Conservation (phyloP, 2,797 vertebrate genomes). For the Echeneis naucrates region DNA sequence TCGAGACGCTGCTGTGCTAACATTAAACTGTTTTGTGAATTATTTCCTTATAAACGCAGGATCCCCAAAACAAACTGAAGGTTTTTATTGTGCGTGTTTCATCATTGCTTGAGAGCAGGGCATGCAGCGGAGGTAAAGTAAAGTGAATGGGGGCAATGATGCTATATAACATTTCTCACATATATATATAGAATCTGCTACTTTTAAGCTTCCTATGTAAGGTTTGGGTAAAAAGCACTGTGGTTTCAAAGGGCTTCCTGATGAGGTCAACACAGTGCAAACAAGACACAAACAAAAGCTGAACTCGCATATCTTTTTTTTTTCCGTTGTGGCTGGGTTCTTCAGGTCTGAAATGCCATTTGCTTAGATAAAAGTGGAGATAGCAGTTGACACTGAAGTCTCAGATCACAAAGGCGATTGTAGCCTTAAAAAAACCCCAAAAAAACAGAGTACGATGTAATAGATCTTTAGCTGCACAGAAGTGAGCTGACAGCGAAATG, state of each 20-base stretch:
- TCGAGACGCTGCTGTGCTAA: not conserved
- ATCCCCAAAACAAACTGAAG: not conserved
- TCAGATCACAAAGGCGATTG: constrained; percentile 38
- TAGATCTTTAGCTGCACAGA: constrained; percentile 41
- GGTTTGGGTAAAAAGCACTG: constrained; percentile 22
- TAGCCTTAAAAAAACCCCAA: constrained; percentile 44
- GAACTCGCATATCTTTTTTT: constrained; percentile 18
- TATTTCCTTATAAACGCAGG: not conserved
- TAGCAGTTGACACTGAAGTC: constrained; percentile 30
- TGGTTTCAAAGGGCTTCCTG: constrained; percentile 39
- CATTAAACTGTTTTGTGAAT: not conserved
- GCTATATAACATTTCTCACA: not conserved
- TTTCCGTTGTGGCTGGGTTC: constrained; percentile 42
- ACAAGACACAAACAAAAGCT: constrained; percentile 18
- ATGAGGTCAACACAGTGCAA: constrained; percentile 24
- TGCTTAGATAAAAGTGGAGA: constrained; percentile 41
- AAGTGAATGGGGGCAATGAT: not conserved
- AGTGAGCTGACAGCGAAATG: constrained; percentile 7
- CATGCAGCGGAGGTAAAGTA: not conserved
- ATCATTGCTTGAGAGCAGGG: not conserved
- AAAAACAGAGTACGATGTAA: constrained; percentile 43
- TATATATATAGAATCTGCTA: not conserved
- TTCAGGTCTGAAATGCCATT: constrained; percentile 52
- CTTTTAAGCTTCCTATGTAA: not conserved
- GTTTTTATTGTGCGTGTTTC: not conserved